phyloP scores from a whole-genome alignment of 2,113 vertebrate genomes.

The Hippocampus comes region DNA sequence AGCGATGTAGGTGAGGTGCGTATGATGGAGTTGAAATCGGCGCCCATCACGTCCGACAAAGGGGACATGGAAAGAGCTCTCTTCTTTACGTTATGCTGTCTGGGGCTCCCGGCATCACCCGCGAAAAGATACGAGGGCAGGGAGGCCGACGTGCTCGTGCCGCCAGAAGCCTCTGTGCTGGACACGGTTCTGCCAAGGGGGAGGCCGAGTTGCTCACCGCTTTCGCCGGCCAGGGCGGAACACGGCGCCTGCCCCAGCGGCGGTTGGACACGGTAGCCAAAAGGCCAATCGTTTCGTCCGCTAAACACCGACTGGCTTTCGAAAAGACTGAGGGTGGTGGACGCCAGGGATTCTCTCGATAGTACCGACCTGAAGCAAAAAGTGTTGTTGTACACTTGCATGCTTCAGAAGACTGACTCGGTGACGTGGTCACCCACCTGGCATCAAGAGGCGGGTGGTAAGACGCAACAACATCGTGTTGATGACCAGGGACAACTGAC shows the following conservation, averaged over 20 bases:
- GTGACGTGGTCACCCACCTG: conserved; percentile 74
- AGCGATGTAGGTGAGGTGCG: conserved; percentile 90
- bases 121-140: conserved; percentile 81
- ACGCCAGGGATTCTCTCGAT: conserved; percentile 81
- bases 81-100: conserved; percentile 79
- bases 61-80: conserved; percentile 84
- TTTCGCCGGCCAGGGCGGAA: conserved; percentile 72
- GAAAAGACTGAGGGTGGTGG: conserved; percentile 80
- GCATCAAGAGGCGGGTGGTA: conserved; percentile 76
- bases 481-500: conserved; percentile 71
- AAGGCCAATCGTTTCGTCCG: conserved; percentile 82
- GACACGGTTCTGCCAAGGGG: conserved; percentile 73
- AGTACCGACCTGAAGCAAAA: conserved; percentile 79
- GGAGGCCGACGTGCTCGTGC: conserved; percentile 65
- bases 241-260: conserved; percentile 66
- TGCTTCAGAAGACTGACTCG: conserved; percentile 2
- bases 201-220: conserved; percentile 70
- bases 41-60: conserved; percentile 85
- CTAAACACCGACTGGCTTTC: conserved; percentile 82
- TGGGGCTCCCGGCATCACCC: conserved; percentile 75
- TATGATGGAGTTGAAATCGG: conserved; percentile 91
- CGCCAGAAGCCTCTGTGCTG: conserved; percentile 41
- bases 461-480: conserved; percentile 66
- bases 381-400: conserved; percentile 7
- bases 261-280: conserved; percentile 77